These are phyloP conservation scores for Boloria selene DNA, from an alignment of 2,888 invertebrate species.

Conservation along the genomic window DNA sequence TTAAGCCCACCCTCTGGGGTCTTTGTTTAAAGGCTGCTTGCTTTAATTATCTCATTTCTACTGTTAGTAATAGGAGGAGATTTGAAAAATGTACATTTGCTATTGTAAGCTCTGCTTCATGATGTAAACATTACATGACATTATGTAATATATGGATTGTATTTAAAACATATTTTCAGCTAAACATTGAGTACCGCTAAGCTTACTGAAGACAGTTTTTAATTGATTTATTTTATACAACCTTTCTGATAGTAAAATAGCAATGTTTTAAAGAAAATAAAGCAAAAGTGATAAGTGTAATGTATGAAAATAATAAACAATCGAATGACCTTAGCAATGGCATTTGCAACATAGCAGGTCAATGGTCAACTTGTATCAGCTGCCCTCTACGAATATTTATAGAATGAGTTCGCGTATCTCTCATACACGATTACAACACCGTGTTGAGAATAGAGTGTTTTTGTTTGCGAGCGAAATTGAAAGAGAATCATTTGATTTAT, in stretches of 20 bases:
- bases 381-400: constrained; percentile 32
- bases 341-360: constrained; percentile 47
- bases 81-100: too few relatives aligned
- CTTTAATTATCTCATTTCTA: constrained; percentile 16
- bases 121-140: too few relatives aligned
- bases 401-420: constrained; percentile 23
- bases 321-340: constrained; percentile 51
- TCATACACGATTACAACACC: constrained; percentile 20
- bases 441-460: constrained; percentile 12
- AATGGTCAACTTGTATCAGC: constrained; percentile 31
- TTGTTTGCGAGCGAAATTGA: constrained; percentile 12
- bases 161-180: too few relatives aligned
- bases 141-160: too few relatives aligned
- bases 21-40: constrained; percentile 13
- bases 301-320: constrained; percentile 36
- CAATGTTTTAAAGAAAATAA: not conserved
- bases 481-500: not conserved
- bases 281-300: constrained; percentile 4
- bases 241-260: too few relatives aligned
- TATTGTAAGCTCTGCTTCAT: not conserved
- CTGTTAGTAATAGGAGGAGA: not conserved
- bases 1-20: constrained; percentile 15
- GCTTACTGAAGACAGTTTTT: too few relatives aligned
- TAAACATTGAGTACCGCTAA: too few relatives aligned
- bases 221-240: too few relatives aligned